These are phyloP conservation scores for Xanthia icteritia DNA, from an alignment of 2,888 invertebrate genomes.

Conservation along the genomic window DNA sequence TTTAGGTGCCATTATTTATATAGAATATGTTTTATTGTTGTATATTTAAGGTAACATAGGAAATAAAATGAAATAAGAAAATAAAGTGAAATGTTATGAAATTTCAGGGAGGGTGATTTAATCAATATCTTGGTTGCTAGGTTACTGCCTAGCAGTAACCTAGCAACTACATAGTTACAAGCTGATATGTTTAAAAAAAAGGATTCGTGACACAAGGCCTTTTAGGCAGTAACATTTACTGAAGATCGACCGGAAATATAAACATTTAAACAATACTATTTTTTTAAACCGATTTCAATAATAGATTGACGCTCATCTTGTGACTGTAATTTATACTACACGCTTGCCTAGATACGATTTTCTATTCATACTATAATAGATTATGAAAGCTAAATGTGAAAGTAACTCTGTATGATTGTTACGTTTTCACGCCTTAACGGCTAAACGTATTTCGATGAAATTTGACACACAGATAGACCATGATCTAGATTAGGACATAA, in stretches of 20 bases:
- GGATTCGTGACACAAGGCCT: background rate
- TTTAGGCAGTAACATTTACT: background rate
- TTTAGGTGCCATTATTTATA: conserved; percentile 83
- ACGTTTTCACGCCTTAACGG: background rate
- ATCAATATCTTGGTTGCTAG: conserved; percentile 53
- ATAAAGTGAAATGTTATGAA: conserved; percentile 22
- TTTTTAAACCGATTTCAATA: background rate
- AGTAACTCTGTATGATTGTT: background rate
- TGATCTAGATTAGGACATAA: background rate
- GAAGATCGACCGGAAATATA: background rate
- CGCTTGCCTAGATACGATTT: background rate
- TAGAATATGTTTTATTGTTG: background rate
- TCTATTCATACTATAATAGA: background rate
- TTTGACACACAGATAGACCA: background rate
- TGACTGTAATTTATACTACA: background rate
- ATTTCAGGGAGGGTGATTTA: conserved; percentile 22
- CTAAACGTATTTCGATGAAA: background rate
- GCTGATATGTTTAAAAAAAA: background rate
- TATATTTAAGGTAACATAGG: background rate
- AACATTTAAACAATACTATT: background rate
- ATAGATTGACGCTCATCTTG: background rate
- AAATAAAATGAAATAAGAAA: conserved; percentile 37
- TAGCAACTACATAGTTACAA: conserved; percentile 26
- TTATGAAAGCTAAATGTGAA: background rate
- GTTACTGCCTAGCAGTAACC: too few species aligned